phyloP scores from a whole-genome alignment of 2,113 vertebrate genomes.

The Xyliphius kryptos region DNA sequence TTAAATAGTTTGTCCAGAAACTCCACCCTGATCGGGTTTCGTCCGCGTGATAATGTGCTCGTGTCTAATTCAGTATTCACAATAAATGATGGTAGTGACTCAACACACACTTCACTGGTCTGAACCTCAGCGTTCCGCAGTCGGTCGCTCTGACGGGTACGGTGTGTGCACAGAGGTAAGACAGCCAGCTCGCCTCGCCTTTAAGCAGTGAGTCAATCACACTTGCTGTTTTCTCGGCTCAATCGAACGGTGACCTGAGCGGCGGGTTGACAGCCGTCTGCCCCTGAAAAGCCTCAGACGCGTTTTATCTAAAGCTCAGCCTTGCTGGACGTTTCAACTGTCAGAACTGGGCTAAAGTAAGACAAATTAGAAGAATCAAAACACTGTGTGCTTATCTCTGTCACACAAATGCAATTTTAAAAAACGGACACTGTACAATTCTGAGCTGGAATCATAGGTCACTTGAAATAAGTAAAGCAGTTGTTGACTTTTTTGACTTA shows the following conservation, averaged over 20 bases:
- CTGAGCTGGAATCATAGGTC: background rate
- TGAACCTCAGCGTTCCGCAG: too few species aligned
- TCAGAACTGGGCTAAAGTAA: conserved; percentile 50
- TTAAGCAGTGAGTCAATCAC: conserved; percentile 62
- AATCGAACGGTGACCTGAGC: conserved; percentile 48
- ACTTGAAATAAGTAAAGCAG: too few species aligned
- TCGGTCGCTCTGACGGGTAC: too few species aligned
- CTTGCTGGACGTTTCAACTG: conserved; percentile 43
- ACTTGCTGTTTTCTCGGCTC: conserved; percentile 56
- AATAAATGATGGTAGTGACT: too few species aligned
- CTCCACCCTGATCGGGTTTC: too few species aligned
- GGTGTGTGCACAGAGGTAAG: too few species aligned
- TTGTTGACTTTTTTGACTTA: too few species aligned
- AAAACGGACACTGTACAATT: background rate
- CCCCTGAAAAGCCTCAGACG: conserved; percentile 51
- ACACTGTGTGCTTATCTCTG: conserved; percentile 1
- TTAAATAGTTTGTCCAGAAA: too few species aligned
- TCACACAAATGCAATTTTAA: conserved; percentile 13
- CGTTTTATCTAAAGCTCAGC: conserved; percentile 54
- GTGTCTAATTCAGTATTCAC: too few species aligned
- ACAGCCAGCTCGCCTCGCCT: conserved; percentile 38
- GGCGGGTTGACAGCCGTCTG: conserved; percentile 53
- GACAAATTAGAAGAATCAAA: conserved; percentile 37
- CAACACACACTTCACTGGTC: too few species aligned
- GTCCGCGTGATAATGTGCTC: too few species aligned